Evolutionary conservation across 2,888 invertebrate species (phyloP).

Genomic region (Melipona beecheii): DNA sequence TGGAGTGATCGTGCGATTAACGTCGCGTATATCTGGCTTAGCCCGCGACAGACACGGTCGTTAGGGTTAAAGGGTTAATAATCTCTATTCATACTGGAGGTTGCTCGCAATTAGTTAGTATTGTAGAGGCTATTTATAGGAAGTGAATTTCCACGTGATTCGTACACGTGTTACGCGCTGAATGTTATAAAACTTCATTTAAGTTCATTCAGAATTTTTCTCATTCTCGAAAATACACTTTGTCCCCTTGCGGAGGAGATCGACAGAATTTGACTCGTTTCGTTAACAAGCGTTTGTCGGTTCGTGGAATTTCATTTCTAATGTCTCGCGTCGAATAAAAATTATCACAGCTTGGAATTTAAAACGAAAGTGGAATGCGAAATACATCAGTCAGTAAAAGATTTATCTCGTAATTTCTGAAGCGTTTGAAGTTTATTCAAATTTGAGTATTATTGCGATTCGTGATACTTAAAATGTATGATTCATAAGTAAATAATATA

Average conservation of each 20-base stretch:
- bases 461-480: not conserved
- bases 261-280: not conserved
- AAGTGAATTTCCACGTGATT: conserved; percentile 4
- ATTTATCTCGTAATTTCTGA: not conserved
- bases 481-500: no score
- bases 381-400: no score
- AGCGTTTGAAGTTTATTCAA: no score
- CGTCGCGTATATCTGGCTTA: not conserved
- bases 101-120: not conserved
- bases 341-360: not conserved
- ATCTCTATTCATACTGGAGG: conserved; percentile 21
- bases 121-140: conserved; percentile 14
- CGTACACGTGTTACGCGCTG: not conserved
- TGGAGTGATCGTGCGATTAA: not conserved
- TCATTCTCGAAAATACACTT: not conserved
- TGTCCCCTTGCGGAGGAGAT: not conserved
- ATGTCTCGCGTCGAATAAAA: not conserved
- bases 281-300: not conserved
- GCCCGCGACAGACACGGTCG: not conserved
- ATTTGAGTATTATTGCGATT: not conserved
- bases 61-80: conserved; percentile 26
- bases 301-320: not conserved
- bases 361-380: not conserved
- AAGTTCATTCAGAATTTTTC: not conserved
- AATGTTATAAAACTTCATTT: not conserved